phyloP scores from a whole-genome alignment of 2,888 invertebrate genomes.

The Cataglyphis albicans region DNA sequence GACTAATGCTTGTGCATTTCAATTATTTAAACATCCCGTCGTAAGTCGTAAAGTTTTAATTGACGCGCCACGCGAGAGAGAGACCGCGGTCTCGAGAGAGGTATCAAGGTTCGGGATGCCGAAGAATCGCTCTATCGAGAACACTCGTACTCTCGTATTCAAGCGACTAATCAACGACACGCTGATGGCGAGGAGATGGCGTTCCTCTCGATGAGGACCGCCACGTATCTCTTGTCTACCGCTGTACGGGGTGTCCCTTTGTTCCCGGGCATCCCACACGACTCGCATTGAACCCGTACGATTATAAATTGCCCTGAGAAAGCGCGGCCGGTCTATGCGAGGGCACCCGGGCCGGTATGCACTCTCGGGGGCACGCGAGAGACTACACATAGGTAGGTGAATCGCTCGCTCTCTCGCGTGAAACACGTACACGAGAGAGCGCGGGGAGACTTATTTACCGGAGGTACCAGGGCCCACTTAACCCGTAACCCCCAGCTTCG shows the following conservation, averaged over 20 bases:
- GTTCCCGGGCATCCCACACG: constrained; percentile 79
- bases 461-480: constrained; percentile 81
- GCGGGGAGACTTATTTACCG: constrained; percentile 72
- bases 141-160: constrained; percentile 43
- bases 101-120: constrained; percentile 29
- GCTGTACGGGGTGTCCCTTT: constrained; percentile 73
- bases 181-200: constrained; percentile 59
- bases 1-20: not conserved
- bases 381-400: constrained; percentile 41
- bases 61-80: not conserved
- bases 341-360: constrained; percentile 56
- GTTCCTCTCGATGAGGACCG: constrained; percentile 12
- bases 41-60: constrained; percentile 43
- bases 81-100: not conserved
- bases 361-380: constrained; percentile 66
- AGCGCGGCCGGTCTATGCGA: constrained; percentile 71
- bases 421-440: constrained; percentile 56
- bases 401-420: constrained; percentile 31
- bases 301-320: constrained; percentile 81
- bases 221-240: constrained; percentile 41
- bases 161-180: constrained; percentile 55
- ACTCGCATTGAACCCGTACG: constrained; percentile 79
- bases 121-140: constrained; percentile 53
- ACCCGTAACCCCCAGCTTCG: constrained; percentile 83
- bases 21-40: constrained; percentile 17